phyloP scores from a whole-genome alignment of 2,113 vertebrate species.

The Cyprinus carpio region DNA sequence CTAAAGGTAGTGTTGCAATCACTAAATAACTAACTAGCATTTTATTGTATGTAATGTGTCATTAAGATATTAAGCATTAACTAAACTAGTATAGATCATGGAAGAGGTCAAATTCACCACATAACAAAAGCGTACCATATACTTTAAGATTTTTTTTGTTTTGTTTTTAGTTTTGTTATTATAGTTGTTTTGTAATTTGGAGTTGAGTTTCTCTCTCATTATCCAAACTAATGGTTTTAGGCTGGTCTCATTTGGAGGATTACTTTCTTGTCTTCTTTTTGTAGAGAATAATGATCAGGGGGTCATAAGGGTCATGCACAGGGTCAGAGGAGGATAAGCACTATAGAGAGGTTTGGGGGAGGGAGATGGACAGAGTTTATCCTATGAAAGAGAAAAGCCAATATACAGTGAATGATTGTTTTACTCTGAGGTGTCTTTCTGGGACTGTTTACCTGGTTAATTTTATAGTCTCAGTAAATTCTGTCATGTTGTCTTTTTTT shows the following conservation, averaged over 20 bases:
- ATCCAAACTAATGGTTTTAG: slow-evolving; percentile 17
- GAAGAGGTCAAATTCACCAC: not conserved
- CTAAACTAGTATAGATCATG: not conserved
- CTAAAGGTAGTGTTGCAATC: not conserved
- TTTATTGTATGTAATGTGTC: not conserved
- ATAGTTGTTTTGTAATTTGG: slow-evolving; percentile 7
- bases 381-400: slow-evolving; percentile 40
- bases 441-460: not conserved
- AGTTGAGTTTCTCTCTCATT: slow-evolving; percentile 22
- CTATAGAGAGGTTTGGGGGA: slow-evolving; percentile 21
- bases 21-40: not conserved
- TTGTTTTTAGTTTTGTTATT: not conserved
- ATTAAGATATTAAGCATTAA: not conserved
- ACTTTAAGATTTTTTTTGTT: too few relatives aligned
- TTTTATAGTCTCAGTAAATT: too few relatives aligned
- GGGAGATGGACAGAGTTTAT: not conserved
- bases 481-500: not conserved
- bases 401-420: not conserved
- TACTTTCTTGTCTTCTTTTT: slow-evolving; percentile 52
- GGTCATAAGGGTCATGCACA: slow-evolving; percentile 40
- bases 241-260: slow-evolving; percentile 45
- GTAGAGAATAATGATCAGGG: slow-evolving; percentile 62
- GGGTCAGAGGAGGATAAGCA: slow-evolving; percentile 44
- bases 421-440: not conserved
- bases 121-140: not conserved